Conservation (phyloP, 2,797 vertebrate species). For the Leuciscus waleckii region DNA sequence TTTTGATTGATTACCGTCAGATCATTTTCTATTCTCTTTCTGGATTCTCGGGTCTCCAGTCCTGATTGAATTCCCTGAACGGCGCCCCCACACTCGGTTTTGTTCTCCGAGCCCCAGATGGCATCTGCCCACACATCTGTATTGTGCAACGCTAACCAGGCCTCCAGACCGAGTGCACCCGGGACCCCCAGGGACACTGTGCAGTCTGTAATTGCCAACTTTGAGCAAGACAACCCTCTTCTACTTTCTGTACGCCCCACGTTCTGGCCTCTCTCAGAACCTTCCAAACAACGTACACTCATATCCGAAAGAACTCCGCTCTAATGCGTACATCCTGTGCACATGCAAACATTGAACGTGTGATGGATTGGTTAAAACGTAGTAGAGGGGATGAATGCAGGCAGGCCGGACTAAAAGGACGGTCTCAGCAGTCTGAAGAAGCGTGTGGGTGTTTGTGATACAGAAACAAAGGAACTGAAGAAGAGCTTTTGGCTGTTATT, state of each 20-base stretch:
- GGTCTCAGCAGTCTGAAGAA: conserved; percentile 59
- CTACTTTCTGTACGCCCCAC: neutral
- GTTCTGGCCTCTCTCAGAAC: neutral
- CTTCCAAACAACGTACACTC: conserved; percentile 2
- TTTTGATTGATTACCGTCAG: conserved; percentile 95
- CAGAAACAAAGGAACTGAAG: conserved; percentile 80
- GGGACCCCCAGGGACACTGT: conserved; percentile 64
- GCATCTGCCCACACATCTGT: conserved; percentile 94
- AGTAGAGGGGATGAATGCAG: conserved; percentile 47
- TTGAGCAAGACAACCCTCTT: conserved; percentile 49
- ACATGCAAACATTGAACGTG: conserved; percentile 25
- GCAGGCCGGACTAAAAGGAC: conserved; percentile 52
- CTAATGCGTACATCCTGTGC: conserved; percentile 20
- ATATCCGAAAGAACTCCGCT: neutral
- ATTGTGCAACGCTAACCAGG: conserved; percentile 82
- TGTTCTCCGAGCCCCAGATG: conserved; percentile 85
- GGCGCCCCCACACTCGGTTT: conserved; percentile 74
- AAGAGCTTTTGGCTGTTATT: conserved; percentile 62
- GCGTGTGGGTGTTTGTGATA: conserved; percentile 78
- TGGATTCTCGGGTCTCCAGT: conserved; percentile 83
- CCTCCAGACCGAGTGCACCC: conserved; percentile 65
- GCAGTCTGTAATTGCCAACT: conserved; percentile 72
- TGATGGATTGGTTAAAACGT: conserved; percentile 47
- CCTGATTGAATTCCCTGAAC: conserved; percentile 79
- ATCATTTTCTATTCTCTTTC: conserved; percentile 90